A percentile compares a stretch with the other conserved stretches of the same genome.
phyloP scores from a whole-genome alignment of 2,797 vertebrate genomes.

The Chromis chromis region DNA sequence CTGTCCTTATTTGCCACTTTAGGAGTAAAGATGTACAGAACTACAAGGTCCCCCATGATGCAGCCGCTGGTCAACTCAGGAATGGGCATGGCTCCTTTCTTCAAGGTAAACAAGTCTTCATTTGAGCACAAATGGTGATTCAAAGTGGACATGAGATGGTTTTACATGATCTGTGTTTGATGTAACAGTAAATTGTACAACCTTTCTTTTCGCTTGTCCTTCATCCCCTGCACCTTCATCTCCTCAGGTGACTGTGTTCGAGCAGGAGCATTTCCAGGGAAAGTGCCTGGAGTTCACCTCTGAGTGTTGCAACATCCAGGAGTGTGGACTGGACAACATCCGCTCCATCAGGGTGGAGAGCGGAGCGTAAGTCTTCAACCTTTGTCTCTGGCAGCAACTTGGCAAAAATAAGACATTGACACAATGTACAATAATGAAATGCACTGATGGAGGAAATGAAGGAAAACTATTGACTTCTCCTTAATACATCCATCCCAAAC shows the following conservation, averaged over 20 bases:
- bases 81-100: slow-evolving; percentile 88
- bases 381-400: neutral
- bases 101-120: slow-evolving; percentile 81
- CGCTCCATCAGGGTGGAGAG: slow-evolving; percentile 89
- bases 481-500: neutral
- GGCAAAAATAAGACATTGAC: neutral
- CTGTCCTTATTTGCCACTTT: slow-evolving; percentile 37
- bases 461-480: no score
- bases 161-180: neutral
- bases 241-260: slow-evolving; percentile 86
- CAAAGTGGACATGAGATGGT: neutral
- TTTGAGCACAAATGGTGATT: neutral
- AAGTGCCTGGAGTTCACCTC: slow-evolving; percentile 87
- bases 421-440: neutral
- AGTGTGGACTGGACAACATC: slow-evolving; percentile 88
- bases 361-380: slow-evolving; percentile 82
- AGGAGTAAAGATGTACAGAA: slow-evolving; percentile 86
- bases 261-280: slow-evolving; percentile 90
- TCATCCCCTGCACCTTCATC: neutral
- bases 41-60: slow-evolving; percentile 84
- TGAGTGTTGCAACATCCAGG: slow-evolving; percentile 87
- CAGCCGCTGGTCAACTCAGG: slow-evolving; percentile 84
- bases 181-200: neutral
- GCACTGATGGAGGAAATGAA: neutral
- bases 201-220: neutral